These are phyloP conservation scores for Cremastinae sp. DNA, from an alignment of 2,888 invertebrate genomes.

Conservation along the genomic window DNA sequence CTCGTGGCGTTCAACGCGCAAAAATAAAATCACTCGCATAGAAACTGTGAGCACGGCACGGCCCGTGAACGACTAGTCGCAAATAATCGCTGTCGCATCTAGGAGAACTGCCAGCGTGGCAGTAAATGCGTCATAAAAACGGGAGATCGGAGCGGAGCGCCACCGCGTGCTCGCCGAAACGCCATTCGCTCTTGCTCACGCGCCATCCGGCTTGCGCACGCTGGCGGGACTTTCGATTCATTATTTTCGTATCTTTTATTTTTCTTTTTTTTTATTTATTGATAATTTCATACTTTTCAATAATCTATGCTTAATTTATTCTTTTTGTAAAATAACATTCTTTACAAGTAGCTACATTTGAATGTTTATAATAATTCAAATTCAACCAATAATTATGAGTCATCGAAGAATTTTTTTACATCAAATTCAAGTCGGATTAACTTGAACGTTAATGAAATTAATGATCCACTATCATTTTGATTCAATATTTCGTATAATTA, in stretches of 20 bases:
- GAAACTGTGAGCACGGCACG: constrained; percentile 37
- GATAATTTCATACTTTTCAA: too few relatives aligned
- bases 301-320: not conserved
- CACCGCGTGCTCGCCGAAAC: constrained; percentile 6
- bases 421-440: too few relatives aligned
- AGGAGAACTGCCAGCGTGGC: constrained; percentile 85
- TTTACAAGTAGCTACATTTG: too few relatives aligned
- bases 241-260: not conserved
- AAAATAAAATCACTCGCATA: not conserved
- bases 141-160: constrained; percentile 3
- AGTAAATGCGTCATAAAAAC: constrained; percentile 83
- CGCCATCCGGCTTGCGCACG: constrained; percentile 14
- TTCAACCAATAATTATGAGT: too few relatives aligned
- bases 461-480: too few relatives aligned
- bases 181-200: constrained; percentile 11
- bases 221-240: constrained; percentile 7
- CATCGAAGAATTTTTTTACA: too few relatives aligned
- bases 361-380: too few relatives aligned
- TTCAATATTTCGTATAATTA: too few relatives aligned
- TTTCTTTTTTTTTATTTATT: not conserved
- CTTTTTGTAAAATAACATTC: too few relatives aligned
- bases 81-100: constrained; percentile 63
- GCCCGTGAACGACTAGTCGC: constrained; percentile 57
- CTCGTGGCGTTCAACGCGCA: too few relatives aligned
- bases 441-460: too few relatives aligned